Base-by-base conservation (phyloP, 2,797 vertebrate species). In the Cercopithecus petaurista region DNA sequence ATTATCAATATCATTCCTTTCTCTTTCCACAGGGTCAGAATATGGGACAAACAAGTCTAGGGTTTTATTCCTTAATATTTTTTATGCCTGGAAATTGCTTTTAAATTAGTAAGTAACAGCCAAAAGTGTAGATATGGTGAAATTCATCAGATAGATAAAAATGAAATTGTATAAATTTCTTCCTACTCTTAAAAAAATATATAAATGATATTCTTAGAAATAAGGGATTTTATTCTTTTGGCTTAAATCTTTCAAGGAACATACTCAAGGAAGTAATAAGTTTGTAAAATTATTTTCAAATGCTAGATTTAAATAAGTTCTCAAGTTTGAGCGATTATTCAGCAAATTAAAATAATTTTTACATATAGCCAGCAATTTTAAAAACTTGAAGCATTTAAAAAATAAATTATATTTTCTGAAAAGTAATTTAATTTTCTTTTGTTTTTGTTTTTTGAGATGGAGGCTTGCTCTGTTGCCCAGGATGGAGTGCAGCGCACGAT, bases 121-220 rank as follows among this genome's bases (percentile, higher is more conserved):
- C 14, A 48, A 76, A 81, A 76, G 87, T 85, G 80, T 28, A 85
- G 48, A 90, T 73, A 82, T 14, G 36, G 5, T 21, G 89, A 97
- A 94, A 90, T 57, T 72, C 19, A 72, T 26, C 43, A 61, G 22
- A 84, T 57, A 43, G 15, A 93, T 43, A 3, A 13, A 41, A 90
- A 90, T 73, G 36, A 95, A 22, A 94, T 76, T 81, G 90, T 14
- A 79, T 93, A 61, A 67, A 83, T 90, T 93, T 80, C 33, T 39
- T 75, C 9, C 41, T 90, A 84, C 22, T 79, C 61, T 43, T 39
- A 28, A 86, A 82, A 93, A 86, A 33, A 83, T n/a, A 88, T 4
- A 88, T 67, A 82, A 64, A 84, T n/a, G 36, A 93, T 59, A 77
- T n/a, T 87, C 26, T 73, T n/a, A 55, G 72, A 93, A 96, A 91